Evolutionary conservation across 92 coral and sea anemone species (phyloP).

Genomic region (Pocillopora grandis): DNA sequence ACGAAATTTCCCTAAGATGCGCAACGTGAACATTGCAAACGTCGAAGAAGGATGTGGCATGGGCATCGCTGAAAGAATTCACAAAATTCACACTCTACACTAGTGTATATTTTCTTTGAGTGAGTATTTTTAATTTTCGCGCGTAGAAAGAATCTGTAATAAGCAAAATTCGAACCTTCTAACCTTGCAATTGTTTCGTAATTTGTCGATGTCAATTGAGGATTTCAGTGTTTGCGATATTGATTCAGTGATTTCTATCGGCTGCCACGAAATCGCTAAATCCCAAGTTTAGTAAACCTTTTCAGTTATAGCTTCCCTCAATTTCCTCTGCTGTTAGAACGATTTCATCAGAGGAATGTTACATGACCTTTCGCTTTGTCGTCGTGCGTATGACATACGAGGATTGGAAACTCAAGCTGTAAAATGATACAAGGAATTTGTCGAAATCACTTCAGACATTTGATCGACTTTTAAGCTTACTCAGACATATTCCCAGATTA

Average conservation of each 20-base stretch:
- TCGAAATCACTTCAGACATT: neutral
- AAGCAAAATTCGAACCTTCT: neutral
- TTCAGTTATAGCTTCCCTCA: neutral
- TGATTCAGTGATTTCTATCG: neutral
- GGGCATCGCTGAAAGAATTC: too few species aligned
- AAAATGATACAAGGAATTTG: constrained; percentile 1
- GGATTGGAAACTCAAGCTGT: neutral
- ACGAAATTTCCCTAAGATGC: too few species aligned
- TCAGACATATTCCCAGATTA: neutral
- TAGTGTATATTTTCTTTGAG: neutral
- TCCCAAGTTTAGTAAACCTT: neutral
- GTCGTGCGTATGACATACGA: neutral
- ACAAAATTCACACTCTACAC: too few species aligned
- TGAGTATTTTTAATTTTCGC: neutral
- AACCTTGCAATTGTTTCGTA: too few species aligned
- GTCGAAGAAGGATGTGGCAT: too few species aligned
- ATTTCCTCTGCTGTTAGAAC: neutral
- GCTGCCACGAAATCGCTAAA: neutral
- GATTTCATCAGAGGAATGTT: neutral
- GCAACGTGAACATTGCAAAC: too few species aligned
- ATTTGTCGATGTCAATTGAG: neutral
- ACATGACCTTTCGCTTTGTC: neutral
- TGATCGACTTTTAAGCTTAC: neutral
- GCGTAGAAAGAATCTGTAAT: neutral
- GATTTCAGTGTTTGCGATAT: neutral